These are phyloP conservation scores for Stenodera caucasica DNA, from an alignment of 2,888 invertebrate genomes.

Conservation along the genomic window DNA sequence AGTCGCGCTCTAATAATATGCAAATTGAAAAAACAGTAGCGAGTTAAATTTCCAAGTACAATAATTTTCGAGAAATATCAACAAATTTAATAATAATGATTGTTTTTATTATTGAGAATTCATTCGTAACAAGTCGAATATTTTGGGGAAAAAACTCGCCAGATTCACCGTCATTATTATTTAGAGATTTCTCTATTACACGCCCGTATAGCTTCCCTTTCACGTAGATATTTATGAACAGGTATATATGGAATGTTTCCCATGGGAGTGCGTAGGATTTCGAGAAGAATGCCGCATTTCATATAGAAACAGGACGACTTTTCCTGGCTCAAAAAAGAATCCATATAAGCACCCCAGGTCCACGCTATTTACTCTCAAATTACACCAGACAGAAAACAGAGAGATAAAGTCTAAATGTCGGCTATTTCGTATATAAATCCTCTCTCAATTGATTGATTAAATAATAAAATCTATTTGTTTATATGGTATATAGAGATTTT, in stretches of 20 bases:
- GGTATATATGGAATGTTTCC: neutral
- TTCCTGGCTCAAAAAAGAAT: too few relatives aligned
- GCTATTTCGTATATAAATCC: too few relatives aligned
- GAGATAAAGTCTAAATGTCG: too few relatives aligned
- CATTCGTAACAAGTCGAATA: neutral
- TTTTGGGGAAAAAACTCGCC: neutral
- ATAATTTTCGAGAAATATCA: too few relatives aligned
- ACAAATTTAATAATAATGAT: slow-evolving; percentile 18
- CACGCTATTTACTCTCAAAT: too few relatives aligned
- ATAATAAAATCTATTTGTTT: too few relatives aligned
- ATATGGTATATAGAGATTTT: too few relatives aligned
- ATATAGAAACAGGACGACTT: neutral
- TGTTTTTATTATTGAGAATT: neutral
- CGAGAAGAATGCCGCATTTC: neutral
- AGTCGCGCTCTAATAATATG: slow-evolving; percentile 26
- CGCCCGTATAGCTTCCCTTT: neutral
- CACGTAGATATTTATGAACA: neutral
- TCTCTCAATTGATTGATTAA: too few relatives aligned
- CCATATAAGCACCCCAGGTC: too few relatives aligned
- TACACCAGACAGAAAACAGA: too few relatives aligned
- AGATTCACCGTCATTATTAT: neutral
- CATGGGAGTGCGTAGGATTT: neutral
- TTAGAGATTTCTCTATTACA: neutral
- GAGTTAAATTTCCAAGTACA: slow-evolving; percentile 26
- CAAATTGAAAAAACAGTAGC: slow-evolving; percentile 30